Evolutionary conservation across 2,797 vertebrate genomes (phyloP).

Genomic region (Vespertilio murinus): DNA sequence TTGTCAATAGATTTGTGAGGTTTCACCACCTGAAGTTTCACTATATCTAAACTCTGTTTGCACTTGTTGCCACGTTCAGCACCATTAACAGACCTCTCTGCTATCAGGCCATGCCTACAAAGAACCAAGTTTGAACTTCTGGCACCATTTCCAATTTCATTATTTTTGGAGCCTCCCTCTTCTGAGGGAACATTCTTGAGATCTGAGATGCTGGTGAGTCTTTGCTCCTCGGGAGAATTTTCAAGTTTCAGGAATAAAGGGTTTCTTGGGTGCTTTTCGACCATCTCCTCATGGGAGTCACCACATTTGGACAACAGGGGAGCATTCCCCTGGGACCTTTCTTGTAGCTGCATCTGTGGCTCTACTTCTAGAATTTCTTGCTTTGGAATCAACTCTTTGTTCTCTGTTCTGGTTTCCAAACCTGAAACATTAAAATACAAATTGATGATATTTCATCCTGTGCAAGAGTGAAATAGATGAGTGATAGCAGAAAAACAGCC

Average conservation of each 20-base stretch:
- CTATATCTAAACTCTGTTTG: neutral
- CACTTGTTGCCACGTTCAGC: neutral
- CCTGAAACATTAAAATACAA: conserved; percentile 62
- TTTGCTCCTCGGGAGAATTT: conserved; percentile 22
- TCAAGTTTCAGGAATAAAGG: neutral
- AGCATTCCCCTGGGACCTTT: neutral
- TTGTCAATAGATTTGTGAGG: neutral
- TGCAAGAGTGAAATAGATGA: neutral
- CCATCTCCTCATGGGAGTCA: neutral
- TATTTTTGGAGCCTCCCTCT: neutral
- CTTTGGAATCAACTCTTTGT: conserved; percentile 61
- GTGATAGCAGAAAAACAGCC: neutral
- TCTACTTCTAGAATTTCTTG: conserved; percentile 56
- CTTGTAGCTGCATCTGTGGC: neutral
- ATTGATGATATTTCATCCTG: neutral
- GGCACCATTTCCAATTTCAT: neutral
- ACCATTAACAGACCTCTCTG: neutral
- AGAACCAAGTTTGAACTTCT: neutral
- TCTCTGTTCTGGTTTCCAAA: conserved; percentile 56
- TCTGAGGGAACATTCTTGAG: neutral
- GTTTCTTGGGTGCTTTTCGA: neutral
- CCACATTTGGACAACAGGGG: neutral
- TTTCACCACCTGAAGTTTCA: neutral
- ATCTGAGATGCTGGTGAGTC: neutral
- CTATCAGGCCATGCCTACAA: neutral